Conservation (phyloP, 2,888 invertebrate species). For the Azorinus chamasolen region DNA sequence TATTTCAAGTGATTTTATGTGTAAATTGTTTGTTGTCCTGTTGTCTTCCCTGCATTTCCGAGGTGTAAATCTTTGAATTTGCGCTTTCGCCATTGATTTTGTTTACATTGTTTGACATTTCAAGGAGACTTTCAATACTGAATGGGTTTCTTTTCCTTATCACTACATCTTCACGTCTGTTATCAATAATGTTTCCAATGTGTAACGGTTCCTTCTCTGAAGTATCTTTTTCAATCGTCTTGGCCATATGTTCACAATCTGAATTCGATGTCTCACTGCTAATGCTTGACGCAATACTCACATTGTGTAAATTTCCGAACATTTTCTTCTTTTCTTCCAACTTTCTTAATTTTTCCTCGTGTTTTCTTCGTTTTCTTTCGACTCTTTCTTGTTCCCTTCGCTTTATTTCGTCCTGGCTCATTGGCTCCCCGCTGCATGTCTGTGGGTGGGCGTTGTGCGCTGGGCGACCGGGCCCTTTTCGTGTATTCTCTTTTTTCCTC, state of each 20-base stretch:
- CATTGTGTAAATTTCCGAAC: conserved; percentile 30
- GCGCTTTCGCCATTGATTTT: too few species aligned
- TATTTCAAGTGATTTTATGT: too few species aligned
- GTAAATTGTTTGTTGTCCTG: too few species aligned
- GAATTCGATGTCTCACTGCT: conserved; percentile 13
- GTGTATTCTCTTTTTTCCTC: conserved; percentile 99
- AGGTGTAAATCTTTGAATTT: too few species aligned
- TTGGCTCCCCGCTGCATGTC: conserved; percentile 98
- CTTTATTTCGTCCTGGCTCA: conserved; percentile 91
- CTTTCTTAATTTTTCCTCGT: conserved; percentile 92
- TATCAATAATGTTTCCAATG: neutral
- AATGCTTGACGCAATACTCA: conserved; percentile 32
- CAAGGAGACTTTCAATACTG: conserved; percentile 87
- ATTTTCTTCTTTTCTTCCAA: conserved; percentile 69
- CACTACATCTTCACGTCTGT: neutral
- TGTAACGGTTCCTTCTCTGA: too few species aligned
- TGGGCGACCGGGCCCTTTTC: conserved; percentile 98
- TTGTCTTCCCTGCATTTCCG: too few species aligned
- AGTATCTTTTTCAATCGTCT: conserved; percentile 2
- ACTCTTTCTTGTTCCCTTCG: conserved; percentile 84
- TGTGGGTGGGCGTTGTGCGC: conserved; percentile 99
- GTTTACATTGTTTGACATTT: conserved; percentile 63
- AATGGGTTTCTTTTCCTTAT: conserved; percentile 77
- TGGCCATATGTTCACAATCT: conserved; percentile 11
- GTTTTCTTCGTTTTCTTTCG: conserved; percentile 92